phyloP scores from a whole-genome alignment of 2,888 invertebrate species.

The Morpho deidamia region DNA sequence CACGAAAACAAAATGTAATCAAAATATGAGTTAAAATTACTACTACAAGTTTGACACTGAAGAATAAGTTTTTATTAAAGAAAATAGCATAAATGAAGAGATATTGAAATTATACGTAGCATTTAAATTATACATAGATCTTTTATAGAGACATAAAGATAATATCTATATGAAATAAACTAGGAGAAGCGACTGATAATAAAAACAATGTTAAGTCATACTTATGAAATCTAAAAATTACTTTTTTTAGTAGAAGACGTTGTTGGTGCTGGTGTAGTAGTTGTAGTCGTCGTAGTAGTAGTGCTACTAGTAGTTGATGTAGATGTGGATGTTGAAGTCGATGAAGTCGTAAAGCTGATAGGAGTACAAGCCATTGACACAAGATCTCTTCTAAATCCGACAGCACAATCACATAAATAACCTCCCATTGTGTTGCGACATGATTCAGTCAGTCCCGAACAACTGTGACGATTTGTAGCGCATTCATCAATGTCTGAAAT shows the following conservation, averaged over 20 bases:
- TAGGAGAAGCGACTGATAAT: no score
- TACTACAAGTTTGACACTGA: no score
- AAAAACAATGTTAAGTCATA: neutral
- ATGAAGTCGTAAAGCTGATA: slow-evolving; percentile 13
- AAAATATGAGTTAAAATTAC: no score
- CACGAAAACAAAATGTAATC: no score
- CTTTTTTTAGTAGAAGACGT: slow-evolving; percentile 21
- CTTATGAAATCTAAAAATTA: neutral
- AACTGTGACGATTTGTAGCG: slow-evolving; percentile 75
- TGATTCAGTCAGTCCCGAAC: slow-evolving; percentile 75
- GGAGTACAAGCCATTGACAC: slow-evolving; percentile 45
- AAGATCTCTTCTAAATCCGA: slow-evolving; percentile 86
- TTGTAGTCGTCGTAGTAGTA: slow-evolving; percentile 36
- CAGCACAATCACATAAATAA: slow-evolving; percentile 88
- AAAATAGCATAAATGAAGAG: neutral
- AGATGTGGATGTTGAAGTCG: slow-evolving; percentile 20
- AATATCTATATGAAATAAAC: no score
- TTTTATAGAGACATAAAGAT: no score
- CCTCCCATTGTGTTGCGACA: slow-evolving; percentile 94
- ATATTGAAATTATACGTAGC: neutral
- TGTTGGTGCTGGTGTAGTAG: slow-evolving; percentile 29
- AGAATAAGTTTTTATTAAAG: no score
- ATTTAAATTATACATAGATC: no score
- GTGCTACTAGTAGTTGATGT: no score
- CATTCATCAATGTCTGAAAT: slow-evolving; percentile 89